Evolutionary conservation across 2,888 invertebrate species (phyloP), one percentile per base, ranked within the genome.

Genomic region (Anorthoa munda): DNA sequence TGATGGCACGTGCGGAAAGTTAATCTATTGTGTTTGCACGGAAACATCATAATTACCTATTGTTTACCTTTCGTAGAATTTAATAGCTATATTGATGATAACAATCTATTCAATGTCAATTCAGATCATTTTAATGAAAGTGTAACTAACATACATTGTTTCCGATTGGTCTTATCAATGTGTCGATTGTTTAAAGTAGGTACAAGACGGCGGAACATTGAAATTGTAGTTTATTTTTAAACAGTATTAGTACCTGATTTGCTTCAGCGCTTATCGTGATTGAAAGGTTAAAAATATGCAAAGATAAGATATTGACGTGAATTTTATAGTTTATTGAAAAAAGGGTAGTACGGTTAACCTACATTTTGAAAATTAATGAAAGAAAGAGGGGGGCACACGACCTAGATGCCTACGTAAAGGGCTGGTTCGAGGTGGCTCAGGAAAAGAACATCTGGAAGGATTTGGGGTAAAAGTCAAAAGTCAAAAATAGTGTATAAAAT

Each of bases 181-280:
- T 51, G 15, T 21, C 46, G 31, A 66, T 64, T 55, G 31, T 70
- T 60, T 75, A 15, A n/a, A 15, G 17, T 59, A 31, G 2, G 5
- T 26, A 46, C n/a, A 51, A 55, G 4, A 31, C 17, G 55, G 46
- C 39, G 39, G 70, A 56, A 76, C 50, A 21, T 48, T 61, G n/a
- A 1, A 56, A 17, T n/a, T 23, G 26, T 31, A 51, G 18, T 78
- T 77, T 66, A 77, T 72, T 78, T 72, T 82, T 73, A 69, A 81
- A 69, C 53, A 26, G 59, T 66, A 18, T 39, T 48, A 48, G 23
- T 77, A 63, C 59, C 15, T 23, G 82, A 55, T 79, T 18, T 51
- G 56, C 63, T 70, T 65, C 58, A 82, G 15, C 4, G 55, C 39
- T 12, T 53, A 48, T 26, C 21, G 18, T 66, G 55, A 78, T 82